These are phyloP conservation scores for Paramuricea clavata DNA, from an alignment of 92 coral and sea anemone genomes.

Conservation along the genomic window DNA sequence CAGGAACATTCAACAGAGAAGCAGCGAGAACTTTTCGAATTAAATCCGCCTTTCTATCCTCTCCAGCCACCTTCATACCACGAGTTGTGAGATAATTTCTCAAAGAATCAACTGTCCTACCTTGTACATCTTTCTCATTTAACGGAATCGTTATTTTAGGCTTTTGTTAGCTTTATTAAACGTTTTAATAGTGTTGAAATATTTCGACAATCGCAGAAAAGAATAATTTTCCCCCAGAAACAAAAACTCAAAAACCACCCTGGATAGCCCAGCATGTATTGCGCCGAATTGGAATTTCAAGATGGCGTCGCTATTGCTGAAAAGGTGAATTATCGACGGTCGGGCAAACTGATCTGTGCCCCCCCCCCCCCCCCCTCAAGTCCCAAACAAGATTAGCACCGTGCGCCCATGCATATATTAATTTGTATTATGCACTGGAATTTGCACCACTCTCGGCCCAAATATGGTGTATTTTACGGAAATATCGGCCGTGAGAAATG, in stretches of 20 bases:
- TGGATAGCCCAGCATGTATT: not conserved
- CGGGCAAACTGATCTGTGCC: no score
- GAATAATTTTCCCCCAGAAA: not conserved
- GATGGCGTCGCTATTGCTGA: not conserved
- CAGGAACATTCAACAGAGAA: not conserved
- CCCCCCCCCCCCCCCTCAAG: no score
- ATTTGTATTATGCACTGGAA: no score
- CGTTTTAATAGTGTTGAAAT: not conserved
- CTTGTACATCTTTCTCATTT: not conserved
- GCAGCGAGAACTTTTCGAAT: constrained; percentile 11
- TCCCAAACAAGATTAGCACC: no score
- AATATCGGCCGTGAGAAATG: no score
- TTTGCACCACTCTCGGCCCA: no score
- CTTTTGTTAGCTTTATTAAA: no score
- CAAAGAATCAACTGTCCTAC: constrained; percentile 35
- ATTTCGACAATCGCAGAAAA: not conserved
- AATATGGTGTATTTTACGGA: no score
- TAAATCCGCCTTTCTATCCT: not conserved
- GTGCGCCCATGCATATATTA: no score
- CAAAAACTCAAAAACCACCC: not conserved
- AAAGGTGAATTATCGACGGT: not conserved
- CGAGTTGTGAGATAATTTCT: constrained; percentile 44
- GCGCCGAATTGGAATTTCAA: not conserved
- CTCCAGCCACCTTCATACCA: constrained; percentile 23
- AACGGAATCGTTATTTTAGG: no score